Percentiles rank a stretch among this genome's conserved stretches.
Conservation (phyloP, 1,140 invertebrate species). For the Trigoniulus corallinus region DNA sequence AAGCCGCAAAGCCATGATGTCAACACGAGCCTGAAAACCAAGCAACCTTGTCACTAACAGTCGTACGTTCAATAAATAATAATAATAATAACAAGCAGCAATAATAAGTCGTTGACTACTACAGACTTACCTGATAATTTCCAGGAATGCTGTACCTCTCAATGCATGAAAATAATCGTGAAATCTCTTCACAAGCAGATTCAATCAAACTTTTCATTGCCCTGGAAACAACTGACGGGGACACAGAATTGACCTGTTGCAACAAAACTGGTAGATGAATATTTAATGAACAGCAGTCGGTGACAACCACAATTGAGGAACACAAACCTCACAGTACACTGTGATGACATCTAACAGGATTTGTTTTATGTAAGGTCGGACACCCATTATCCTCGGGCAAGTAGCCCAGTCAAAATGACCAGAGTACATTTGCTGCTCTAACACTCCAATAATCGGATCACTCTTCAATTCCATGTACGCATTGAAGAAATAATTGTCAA, state of each 20-base stretch:
- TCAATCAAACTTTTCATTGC: conserved; percentile 74
- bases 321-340: conserved; percentile 70
- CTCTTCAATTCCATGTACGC: conserved; percentile 77
- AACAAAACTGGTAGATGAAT: not conserved
- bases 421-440: conserved; percentile 88
- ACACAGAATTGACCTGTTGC: not conserved
- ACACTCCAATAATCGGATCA: conserved; percentile 73
- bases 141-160: conserved; percentile 46
- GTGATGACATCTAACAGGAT: conserved; percentile 78
- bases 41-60: not conserved
- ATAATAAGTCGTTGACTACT: too few relatives aligned
- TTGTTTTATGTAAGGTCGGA: conserved; percentile 81
- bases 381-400: conserved; percentile 47
- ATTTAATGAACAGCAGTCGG: not conserved
- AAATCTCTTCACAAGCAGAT: conserved; percentile 77
- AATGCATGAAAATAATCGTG: conserved; percentile 64
- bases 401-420: conserved; percentile 72
- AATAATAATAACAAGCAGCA: not conserved
- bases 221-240: conserved; percentile 11
- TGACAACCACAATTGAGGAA: not conserved
- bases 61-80: not conserved
- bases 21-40: conserved; percentile 31
- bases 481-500: conserved; percentile 30
- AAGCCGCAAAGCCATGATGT: conserved; percentile 34
- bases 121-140: conserved; percentile 43